A percentile compares a stretch with the other conserved stretches of the same genome.
Conservation (phyloP, 2,888 invertebrate species). For the Erebia ligea region DNA sequence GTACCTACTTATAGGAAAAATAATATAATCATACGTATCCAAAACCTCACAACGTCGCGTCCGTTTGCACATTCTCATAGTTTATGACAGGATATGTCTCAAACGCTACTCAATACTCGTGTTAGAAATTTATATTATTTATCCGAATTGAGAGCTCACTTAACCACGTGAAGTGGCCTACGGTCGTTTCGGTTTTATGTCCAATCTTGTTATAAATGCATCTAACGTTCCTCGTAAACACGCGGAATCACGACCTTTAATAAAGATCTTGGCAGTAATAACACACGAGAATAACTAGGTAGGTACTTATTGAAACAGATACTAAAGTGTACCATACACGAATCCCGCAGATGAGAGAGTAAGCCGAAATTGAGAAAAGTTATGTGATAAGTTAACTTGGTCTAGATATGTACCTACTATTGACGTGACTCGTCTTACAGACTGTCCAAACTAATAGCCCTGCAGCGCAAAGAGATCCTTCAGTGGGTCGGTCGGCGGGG, state of each 20-base stretch:
- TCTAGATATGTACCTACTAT: too few relatives aligned
- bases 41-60: not conserved
- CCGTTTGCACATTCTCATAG: slow-evolving; percentile 23
- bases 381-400: too few relatives aligned
- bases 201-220: slow-evolving; percentile 36
- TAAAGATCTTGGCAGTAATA: slow-evolving; percentile 24
- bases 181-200: slow-evolving; percentile 33
- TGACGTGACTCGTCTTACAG: too few relatives aligned
- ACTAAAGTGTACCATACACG: slow-evolving; percentile 3
- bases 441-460: too few relatives aligned
- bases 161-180: slow-evolving; percentile 27
- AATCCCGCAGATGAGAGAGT: not conserved
- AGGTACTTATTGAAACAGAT: slow-evolving; percentile 10
- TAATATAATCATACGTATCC: too few relatives aligned
- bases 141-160: slow-evolving; percentile 41
- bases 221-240: slow-evolving; percentile 28
- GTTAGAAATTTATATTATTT: slow-evolving; percentile 46
- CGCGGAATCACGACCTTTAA: slow-evolving; percentile 23
- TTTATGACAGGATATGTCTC: slow-evolving; percentile 38
- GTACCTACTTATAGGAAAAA: too few relatives aligned
- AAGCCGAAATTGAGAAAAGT: not conserved
- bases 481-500: too few relatives aligned
- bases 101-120: slow-evolving; percentile 26
- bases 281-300: slow-evolving; percentile 17
- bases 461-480: too few relatives aligned